Evolutionary conservation across 2,888 invertebrate species (phyloP), one percentile per base, ranked within the genome.

Genomic region (Tortricodes alternella): DNA sequence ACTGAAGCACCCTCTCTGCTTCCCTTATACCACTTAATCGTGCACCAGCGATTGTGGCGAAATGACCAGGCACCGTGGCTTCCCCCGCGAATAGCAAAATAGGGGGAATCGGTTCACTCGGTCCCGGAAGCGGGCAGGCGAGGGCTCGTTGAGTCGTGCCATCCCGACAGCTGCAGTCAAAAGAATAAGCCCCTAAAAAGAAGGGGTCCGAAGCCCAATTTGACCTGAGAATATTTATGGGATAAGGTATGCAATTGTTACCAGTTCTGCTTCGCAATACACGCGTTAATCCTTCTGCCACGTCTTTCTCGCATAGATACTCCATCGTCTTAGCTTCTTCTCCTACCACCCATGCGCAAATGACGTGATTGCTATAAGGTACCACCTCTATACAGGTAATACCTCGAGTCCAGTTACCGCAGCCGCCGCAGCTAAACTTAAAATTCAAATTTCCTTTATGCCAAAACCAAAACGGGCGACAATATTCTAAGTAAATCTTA

Each of bases 1-100:
- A 71, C 61, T 93, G 92, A 34, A 94, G 87, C 56, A 96, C 91
- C 65, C 95, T 89, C 69, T 96, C 94, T 0, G 96, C 96, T 82
- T 96, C 96, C 49, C 96, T 89, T 46, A 96, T 92, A 0, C 96
- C 96, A 64, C 96, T 95, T 39, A 95, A 76, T 52, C 95, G 89
- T 0, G 96, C 96, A 0, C 96, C 96, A 61, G 96, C 95, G 0
- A 95, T 93, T 0, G 96, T 96, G 2, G 86, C 95, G 67, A 92
- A 95, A 61, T 94, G 94, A 0, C 94, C 93, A 0, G 94, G 92
- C 24, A 94, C 93, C 0, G 96, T 96, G 0, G 96, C 96, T 78
- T 96, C 96, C 0, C 96, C 96, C 11, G 96, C 96, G 73, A 96
- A 96, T 41, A 96, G 76, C 32, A 96, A 79, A 39, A 94, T 92